Conservation (phyloP, 2,113 vertebrate species). For the Heterotilapia buettikoferi region DNA sequence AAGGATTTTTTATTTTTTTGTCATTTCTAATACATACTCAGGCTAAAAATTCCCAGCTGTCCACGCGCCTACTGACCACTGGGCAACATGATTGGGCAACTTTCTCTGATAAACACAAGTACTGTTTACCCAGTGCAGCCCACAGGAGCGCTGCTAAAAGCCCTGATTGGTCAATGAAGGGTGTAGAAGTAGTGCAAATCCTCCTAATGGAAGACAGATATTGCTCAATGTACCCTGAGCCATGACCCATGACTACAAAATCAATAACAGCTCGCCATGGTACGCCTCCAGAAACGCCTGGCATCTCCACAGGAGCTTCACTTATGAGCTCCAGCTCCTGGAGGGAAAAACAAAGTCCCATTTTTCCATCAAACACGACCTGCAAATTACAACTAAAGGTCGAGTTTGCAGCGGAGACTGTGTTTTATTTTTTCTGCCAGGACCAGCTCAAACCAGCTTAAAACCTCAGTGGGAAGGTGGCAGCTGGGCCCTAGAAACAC, state of each 20-base stretch:
- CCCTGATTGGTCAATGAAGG: slow-evolving; percentile 72
- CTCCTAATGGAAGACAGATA: slow-evolving; percentile 59
- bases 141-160: slow-evolving; percentile 71
- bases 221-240: slow-evolving; percentile 66
- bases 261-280: slow-evolving; percentile 24
- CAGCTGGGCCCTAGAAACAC: slow-evolving; percentile 45
- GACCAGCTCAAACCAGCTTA: slow-evolving; percentile 56
- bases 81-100: slow-evolving; percentile 76
- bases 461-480: slow-evolving; percentile 59
- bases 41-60: slow-evolving; percentile 62
- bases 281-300: not conserved
- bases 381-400: not conserved
- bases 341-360: not conserved
- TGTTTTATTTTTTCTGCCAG: not conserved
- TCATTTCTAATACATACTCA: slow-evolving; percentile 29
- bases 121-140: slow-evolving; percentile 71
- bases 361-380: not conserved
- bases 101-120: slow-evolving; percentile 73
- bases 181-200: slow-evolving; percentile 40
- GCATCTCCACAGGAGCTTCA: slow-evolving; percentile 13
- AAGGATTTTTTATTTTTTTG: not conserved
- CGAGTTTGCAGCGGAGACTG: not conserved
- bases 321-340: not conserved
- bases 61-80: slow-evolving; percentile 61
- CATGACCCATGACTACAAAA: slow-evolving; percentile 37